Percentiles rank a stretch among this genome's conserved stretches.
These are phyloP conservation scores for Nycticebus coucang DNA, from an alignment of 2,113 vertebrate genomes.

Conservation along the genomic window DNA sequence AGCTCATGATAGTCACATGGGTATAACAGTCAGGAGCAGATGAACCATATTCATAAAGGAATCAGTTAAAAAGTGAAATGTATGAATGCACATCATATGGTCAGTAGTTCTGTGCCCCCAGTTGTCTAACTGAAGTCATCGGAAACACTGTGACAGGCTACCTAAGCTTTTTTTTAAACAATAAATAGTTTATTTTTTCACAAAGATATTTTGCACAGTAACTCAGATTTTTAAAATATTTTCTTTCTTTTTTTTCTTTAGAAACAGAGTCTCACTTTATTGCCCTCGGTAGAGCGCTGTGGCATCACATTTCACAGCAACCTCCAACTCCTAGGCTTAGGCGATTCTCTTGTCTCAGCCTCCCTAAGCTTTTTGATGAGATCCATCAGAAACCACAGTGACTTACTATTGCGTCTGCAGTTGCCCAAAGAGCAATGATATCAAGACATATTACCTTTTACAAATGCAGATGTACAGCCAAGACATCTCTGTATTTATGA, in stretches of 20 bases:
- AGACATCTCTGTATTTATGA: background rate
- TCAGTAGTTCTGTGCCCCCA: background rate
- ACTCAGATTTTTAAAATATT: no score
- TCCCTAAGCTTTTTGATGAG: background rate
- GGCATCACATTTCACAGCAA: no score
- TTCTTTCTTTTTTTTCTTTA: no score
- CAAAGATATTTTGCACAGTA: no score
- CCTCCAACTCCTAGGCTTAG: no score
- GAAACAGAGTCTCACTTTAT: no score
- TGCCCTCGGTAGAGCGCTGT: no score
- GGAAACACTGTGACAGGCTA: background rate
- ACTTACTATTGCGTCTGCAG: background rate
- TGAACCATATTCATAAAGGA: background rate
- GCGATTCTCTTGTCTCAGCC: no score
- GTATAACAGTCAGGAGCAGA: background rate
- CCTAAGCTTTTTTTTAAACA: background rate
- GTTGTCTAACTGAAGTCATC: background rate
- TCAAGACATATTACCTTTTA: background rate
- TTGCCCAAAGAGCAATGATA: background rate
- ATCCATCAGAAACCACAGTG: background rate
- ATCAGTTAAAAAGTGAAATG: background rate
- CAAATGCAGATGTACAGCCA: background rate
- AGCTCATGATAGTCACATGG: background rate
- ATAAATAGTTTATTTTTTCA: no score
- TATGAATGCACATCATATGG: background rate